Conservation (phyloP, 1,140 invertebrate species). For the Pteromalus puparum region DNA sequence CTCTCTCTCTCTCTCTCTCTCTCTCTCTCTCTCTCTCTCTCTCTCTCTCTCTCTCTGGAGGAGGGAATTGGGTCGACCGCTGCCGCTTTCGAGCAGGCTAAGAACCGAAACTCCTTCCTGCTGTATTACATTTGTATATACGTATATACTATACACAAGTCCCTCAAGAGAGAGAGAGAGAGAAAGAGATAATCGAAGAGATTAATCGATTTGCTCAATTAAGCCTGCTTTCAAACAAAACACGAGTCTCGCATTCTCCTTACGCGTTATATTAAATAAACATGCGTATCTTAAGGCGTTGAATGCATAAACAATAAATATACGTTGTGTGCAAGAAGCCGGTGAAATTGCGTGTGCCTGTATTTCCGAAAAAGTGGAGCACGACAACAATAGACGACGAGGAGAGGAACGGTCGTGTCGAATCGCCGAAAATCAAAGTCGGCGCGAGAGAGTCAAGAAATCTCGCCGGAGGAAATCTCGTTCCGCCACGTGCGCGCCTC, state of each 20-base stretch:
- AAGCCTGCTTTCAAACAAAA: background rate
- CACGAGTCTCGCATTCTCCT: no score
- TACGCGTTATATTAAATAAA: no score
- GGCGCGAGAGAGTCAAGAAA: background rate
- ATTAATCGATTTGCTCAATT: conserved; percentile 17
- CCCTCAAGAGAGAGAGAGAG: background rate
- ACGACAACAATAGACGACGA: background rate
- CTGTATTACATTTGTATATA: background rate
- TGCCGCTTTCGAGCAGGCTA: background rate
- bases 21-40: no score
- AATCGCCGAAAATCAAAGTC: no score
- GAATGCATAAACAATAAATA: no score
- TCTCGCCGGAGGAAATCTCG: background rate
- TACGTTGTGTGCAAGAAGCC: no score
- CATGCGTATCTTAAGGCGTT: no score
- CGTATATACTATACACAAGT: background rate
- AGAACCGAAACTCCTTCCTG: conserved; percentile 15
- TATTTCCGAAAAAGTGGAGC: background rate
- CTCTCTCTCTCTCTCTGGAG: no score
- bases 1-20: no score
- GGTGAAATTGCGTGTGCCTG: no score
- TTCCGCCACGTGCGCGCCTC: conserved; percentile 2
- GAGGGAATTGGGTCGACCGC: conserved; percentile 34
- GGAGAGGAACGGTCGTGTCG: background rate
- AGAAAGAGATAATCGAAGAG: background rate